A percentile compares a stretch with the other conserved stretches of the same genome.
These are phyloP conservation scores for Struthidea cinerea DNA, from an alignment of 2,113 vertebrate genomes.

Conservation along the genomic window DNA sequence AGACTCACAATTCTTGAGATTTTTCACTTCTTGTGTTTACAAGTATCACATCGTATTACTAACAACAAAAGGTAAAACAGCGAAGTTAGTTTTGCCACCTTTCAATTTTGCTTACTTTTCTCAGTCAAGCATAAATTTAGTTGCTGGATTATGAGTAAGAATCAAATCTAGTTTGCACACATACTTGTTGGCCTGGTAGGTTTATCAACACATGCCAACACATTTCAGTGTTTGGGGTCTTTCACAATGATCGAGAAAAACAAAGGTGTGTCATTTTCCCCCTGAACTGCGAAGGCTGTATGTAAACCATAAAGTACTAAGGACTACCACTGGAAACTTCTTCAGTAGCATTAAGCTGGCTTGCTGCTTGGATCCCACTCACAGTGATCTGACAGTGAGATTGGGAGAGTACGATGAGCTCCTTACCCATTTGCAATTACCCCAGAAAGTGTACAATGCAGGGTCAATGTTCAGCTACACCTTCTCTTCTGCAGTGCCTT, in stretches of 20 bases:
- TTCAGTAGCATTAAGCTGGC: neutral
- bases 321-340: neutral
- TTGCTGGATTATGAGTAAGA: neutral
- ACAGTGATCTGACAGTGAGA: neutral
- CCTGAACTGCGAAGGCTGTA: neutral
- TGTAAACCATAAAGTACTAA: neutral
- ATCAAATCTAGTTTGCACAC: neutral
- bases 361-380: neutral
- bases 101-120: neutral
- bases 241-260: neutral
- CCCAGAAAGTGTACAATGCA: neutral
- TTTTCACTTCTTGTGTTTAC: neutral
- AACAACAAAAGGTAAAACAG: neutral
- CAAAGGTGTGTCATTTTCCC: neutral
- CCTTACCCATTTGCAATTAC: neutral
- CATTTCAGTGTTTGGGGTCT: neutral
- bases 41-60: neutral
- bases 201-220: neutral
- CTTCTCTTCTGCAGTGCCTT: neutral
- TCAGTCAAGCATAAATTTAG: neutral
- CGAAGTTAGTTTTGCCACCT: neutral
- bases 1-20: neutral
- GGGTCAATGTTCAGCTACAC: neutral
- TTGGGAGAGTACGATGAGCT: neutral
- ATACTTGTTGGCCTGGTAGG: neutral